Conservation (phyloP, 2,888 invertebrate genomes). For the Acanthosoma haemorrhoidale region DNA sequence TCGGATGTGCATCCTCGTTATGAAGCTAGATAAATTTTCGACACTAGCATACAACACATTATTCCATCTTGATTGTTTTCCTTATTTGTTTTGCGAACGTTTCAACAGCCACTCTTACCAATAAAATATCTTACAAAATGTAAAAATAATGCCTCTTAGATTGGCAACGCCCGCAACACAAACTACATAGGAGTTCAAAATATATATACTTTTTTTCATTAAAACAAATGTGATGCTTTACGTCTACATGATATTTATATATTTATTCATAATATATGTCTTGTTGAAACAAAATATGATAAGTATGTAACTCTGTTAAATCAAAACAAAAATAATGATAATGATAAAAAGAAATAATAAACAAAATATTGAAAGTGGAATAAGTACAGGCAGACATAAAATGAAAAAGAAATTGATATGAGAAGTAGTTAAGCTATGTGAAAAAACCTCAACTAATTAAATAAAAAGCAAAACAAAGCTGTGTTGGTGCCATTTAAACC, state of each 20-base stretch:
- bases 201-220: neutral
- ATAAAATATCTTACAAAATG: slow-evolving; percentile 38
- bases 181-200: slow-evolving; percentile 4
- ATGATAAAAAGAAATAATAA: neutral
- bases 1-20: slow-evolving; percentile 25
- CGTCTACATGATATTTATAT: slow-evolving; percentile 23
- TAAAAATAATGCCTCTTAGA: slow-evolving; percentile 36
- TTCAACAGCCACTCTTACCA: slow-evolving; percentile 29
- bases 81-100: slow-evolving; percentile 27
- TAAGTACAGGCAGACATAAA: no score
- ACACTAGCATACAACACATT: slow-evolving; percentile 19
- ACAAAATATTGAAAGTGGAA: neutral
- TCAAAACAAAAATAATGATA: neutral
- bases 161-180: slow-evolving; percentile 31
- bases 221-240: slow-evolving; percentile 30
- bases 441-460: neutral
- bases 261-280: slow-evolving; percentile 26
- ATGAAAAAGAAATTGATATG: no score
- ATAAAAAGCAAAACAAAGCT: slow-evolving; percentile 6
- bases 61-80: neutral
- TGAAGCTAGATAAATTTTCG: slow-evolving; percentile 16
- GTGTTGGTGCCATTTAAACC: slow-evolving; percentile 15
- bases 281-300: slow-evolving; percentile 21
- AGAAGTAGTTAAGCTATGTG: no score
- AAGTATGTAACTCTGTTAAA: slow-evolving; percentile 1